Percentiles rank a stretch among this genome's conserved stretches.
Evolutionary conservation across 2,797 vertebrate species (phyloP).

Genomic region (Tragopan temminckii): DNA sequence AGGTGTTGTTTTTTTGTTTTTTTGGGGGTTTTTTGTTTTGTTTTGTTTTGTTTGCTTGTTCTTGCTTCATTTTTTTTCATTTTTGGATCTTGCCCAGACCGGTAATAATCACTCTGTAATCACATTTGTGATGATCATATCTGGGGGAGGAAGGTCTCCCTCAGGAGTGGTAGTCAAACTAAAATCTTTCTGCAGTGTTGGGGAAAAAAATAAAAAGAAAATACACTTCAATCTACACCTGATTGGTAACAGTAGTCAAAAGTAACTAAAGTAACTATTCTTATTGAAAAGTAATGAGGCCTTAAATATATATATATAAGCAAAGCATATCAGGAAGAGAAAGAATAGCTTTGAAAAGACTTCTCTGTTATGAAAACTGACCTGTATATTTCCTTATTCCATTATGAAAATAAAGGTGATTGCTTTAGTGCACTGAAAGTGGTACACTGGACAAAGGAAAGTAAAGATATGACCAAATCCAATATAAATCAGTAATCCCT

Average conservation of each 20-base stretch:
- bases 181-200: not conserved
- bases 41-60: not conserved
- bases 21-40: not conserved
- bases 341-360: not conserved
- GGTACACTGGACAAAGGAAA: not conserved
- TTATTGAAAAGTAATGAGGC: not conserved
- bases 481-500: not conserved
- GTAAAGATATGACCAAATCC: not conserved
- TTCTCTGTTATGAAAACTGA: not conserved
- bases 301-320: not conserved
- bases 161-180: accelerated
- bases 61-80: not conserved
- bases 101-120: not conserved
- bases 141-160: too few relatives aligned
- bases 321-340: not conserved
- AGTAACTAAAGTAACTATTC: not conserved
- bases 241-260: not conserved
- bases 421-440: not conserved
- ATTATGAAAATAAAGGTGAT: not conserved
- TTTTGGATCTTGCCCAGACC: not conserved
- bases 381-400: not conserved
- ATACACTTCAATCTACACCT: not conserved
- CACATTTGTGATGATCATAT: not conserved
- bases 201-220: not conserved
- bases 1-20: not conserved